Conservation (phyloP, 2,113 vertebrate species). For the Struthidea cinerea region DNA sequence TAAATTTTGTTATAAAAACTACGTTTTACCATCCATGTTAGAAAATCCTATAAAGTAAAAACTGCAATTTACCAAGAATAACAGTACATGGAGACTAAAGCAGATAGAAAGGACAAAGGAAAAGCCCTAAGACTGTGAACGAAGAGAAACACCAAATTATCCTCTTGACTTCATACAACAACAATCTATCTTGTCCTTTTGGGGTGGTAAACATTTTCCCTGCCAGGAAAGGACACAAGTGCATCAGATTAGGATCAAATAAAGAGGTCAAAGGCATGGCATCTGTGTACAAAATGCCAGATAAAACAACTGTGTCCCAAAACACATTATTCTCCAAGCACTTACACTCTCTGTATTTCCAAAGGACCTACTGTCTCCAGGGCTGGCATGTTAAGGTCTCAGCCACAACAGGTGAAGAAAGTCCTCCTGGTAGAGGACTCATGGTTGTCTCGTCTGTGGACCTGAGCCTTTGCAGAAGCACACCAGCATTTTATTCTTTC, state of each 20-base stretch:
- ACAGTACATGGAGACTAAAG: not conserved
- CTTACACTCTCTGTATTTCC: not conserved
- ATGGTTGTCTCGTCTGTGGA: rapidly evolving
- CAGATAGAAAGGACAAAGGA: not conserved
- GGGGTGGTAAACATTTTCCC: not conserved
- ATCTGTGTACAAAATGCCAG: not conserved
- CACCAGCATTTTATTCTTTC: not conserved
- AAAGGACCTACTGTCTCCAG: not conserved
- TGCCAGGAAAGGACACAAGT: not conserved
- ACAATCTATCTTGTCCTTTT: not conserved
- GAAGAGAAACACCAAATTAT: not conserved
- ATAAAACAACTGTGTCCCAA: not conserved
- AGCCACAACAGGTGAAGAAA: not conserved
- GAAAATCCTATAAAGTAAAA: not conserved
- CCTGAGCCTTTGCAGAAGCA: not conserved
- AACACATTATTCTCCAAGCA: not conserved
- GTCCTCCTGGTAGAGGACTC: not conserved
- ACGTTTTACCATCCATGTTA: not conserved
- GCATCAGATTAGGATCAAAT: not conserved
- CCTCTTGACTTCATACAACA: not conserved
- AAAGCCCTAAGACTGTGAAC: not conserved
- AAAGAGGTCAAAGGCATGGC: not conserved
- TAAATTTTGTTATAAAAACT: not conserved
- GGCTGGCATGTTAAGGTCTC: not conserved
- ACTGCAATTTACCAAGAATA: not conserved